Evolutionary conservation across 2,113 vertebrate genomes (phyloP).

Genomic region (Tringa solitaria): DNA sequence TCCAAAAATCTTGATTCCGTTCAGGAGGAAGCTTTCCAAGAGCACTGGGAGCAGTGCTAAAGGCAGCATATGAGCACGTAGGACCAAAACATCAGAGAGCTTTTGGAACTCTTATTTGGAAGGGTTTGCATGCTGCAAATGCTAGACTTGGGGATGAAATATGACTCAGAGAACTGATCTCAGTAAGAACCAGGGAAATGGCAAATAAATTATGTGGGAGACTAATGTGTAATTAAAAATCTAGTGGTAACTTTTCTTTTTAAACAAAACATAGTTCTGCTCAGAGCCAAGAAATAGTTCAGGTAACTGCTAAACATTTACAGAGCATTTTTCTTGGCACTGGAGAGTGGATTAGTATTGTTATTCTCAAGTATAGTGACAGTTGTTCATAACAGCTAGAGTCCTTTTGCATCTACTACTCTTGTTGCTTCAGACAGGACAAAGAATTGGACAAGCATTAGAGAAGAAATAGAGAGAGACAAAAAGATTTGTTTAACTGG

Average conservation of each 20-base stretch:
- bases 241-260: background rate
- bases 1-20: background rate
- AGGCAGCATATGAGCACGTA: background rate
- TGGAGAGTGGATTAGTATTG: background rate
- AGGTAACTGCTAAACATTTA: background rate
- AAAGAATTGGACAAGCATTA: background rate
- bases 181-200: background rate
- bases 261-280: background rate
- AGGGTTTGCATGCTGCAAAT: background rate
- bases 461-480: background rate
- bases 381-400: background rate
- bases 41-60: background rate
- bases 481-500: background rate
- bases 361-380: background rate
- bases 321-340: background rate
- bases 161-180: background rate
- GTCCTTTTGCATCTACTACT: background rate
- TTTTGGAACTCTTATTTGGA: constrained; percentile 33
- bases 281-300: background rate
- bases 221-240: constrained; percentile 6
- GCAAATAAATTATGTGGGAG: constrained; percentile 1
- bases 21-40: constrained; percentile 25
- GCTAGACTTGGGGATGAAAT: background rate
- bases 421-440: background rate
- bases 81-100: background rate